A percentile compares a stretch with the other conserved stretches of the same genome.
Evolutionary conservation across 1,140 invertebrate species (phyloP).

Genomic region (Lamellibrachia luymesi): DNA sequence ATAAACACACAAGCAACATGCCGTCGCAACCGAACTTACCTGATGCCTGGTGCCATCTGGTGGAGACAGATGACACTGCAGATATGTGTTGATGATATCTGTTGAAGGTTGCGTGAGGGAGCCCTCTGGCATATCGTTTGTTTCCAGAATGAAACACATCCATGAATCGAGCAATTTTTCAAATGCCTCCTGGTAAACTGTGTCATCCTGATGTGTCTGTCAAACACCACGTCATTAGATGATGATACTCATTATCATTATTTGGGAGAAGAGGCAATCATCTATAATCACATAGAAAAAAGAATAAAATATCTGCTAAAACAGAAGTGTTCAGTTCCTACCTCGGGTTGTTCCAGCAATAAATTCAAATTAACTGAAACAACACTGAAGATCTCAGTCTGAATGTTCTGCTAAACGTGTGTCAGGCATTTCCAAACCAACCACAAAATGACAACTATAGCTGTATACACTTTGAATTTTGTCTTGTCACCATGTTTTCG

Average conservation of each 20-base stretch:
- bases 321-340: no score
- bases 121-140: slow-evolving; percentile 60
- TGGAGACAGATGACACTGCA: slow-evolving; percentile 77
- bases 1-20: slow-evolving; percentile 31
- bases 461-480: no score
- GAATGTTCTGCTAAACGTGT: no score
- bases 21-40: slow-evolving; percentile 42
- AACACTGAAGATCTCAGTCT: no score
- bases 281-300: no score
- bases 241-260: slow-evolving; percentile 11
- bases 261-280: background rate
- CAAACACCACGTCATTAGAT: slow-evolving; percentile 10
- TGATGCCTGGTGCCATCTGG: slow-evolving; percentile 73
- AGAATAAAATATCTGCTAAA: no score
- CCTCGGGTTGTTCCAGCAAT: no score
- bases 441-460: no score
- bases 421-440: no score
- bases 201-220: slow-evolving; percentile 63
- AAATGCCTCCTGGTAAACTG: slow-evolving; percentile 74
- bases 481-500: no score
- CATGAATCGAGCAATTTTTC: slow-evolving; percentile 80
- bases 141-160: slow-evolving; percentile 67
- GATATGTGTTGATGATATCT: slow-evolving; percentile 74
- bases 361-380: no score
- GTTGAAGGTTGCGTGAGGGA: slow-evolving; percentile 58